Evolutionary conservation across 1,140 invertebrate species (phyloP), one percentile per base, ranked within the genome.

Genomic region (Formica selysi): DNA sequence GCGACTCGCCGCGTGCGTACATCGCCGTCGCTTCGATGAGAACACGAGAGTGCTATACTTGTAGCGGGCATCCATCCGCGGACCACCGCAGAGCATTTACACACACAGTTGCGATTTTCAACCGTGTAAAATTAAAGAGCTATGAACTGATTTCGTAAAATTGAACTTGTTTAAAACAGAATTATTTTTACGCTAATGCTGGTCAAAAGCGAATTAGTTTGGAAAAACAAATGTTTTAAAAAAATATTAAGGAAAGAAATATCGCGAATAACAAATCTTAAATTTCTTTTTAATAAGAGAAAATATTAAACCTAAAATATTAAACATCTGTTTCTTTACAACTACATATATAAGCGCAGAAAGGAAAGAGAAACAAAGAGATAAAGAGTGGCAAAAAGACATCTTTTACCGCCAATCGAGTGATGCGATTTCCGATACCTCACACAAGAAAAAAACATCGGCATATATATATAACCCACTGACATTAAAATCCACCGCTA

Each of bases 401-500:
- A 74, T 54, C 32, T 19, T 62, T 62, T 36, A 70, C 51, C 19
- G 68, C n/a, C 44, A 85, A 41, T 59, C 74, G 36, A 44, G 36
- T 32, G 22, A 54, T 57, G 70, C 57, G 65, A 83, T 80, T 89
- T 84, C 36, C 78, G 78, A 89, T 74, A 89, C 71, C 22, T 62
- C 73, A 73, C 78, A 59, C 57, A 68, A 68, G 79, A 89, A 87
- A 89, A 65, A 57, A 62, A 29, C 26, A 29, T 29, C 1, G 26
- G 26, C 26, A 29, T 29, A 29, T 29, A 38, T 38, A 16, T 6
- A 22, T 86, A 89, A 89, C 84, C 88, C 67, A 64, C 54, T 89
- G 80, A 90, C 86, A 78, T 90, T 89, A 90, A 89, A 90, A 89
- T 78, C 57, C 54, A 22, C 10, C n/a, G 59, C 16, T 26, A 65